phyloP scores from a whole-genome alignment of 2,113 vertebrate species.

The Chaetodon auriga region DNA sequence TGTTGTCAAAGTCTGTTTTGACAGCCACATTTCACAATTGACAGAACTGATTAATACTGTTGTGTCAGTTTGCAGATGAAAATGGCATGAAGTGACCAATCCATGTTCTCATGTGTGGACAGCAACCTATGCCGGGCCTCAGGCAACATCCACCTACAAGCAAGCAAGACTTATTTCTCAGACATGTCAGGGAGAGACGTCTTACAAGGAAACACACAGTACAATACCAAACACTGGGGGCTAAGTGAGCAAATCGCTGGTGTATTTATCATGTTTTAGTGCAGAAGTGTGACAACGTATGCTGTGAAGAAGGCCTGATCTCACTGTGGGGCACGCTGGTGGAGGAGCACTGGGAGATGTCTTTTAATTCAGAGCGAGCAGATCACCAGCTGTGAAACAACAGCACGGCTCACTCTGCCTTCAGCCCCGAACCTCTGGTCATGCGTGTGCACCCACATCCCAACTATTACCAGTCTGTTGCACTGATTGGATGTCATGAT shows the following conservation, averaged over 20 bases:
- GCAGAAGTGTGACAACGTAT: conserved; percentile 18
- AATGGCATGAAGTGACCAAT: conserved; percentile 36
- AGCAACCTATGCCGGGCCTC: conserved; percentile 4
- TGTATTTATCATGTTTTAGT: conserved; percentile 17
- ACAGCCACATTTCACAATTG: conserved; percentile 52
- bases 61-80: conserved; percentile 48
- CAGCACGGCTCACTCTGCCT: conserved; percentile 34
- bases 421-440: conserved; percentile 55
- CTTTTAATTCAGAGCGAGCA: conserved; percentile 60
- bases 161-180: conserved; percentile 4
- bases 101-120: conserved; percentile 15
- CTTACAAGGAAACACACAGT: background rate
- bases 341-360: conserved; percentile 44
- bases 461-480: conserved; percentile 44
- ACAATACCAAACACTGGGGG: background rate
- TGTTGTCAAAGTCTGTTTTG: conserved; percentile 40
- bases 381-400: conserved; percentile 69
- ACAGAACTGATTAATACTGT: conserved; percentile 51
- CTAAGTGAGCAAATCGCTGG: background rate
- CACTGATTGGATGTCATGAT: conserved; percentile 55
- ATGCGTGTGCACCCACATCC: conserved; percentile 29
- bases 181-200: conserved; percentile 2
- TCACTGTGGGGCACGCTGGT: conserved; percentile 27
- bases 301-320: conserved; percentile 41
- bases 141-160: too few relatives aligned